These are phyloP conservation scores for Nomada lathburiana DNA, from an alignment of 2,888 invertebrate species.

Conservation along the genomic window DNA sequence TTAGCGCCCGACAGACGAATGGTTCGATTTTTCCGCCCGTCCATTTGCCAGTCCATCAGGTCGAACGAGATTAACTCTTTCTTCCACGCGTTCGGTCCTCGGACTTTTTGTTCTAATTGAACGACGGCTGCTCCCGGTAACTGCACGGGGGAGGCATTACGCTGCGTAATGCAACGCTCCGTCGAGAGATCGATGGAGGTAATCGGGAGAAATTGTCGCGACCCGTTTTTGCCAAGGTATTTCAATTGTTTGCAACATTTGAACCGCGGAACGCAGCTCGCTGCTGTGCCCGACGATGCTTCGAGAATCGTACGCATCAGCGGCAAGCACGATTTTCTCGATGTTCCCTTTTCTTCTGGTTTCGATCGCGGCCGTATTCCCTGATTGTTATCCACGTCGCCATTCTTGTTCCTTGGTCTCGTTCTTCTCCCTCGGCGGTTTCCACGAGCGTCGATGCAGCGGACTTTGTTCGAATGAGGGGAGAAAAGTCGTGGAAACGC, in stretches of 20 bases:
- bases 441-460: slow-evolving; percentile 14
- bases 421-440: neutral
- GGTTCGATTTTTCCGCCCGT: slow-evolving; percentile 12
- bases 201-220: slow-evolving; percentile 21
- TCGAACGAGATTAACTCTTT: slow-evolving; percentile 37
- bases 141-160: neutral
- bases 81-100: neutral
- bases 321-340: slow-evolving; percentile 22
- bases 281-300: neutral
- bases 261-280: neutral
- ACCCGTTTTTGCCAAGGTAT: slow-evolving; percentile 1
- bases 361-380: slow-evolving; percentile 27
- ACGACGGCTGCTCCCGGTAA: neutral
- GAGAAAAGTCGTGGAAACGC: slow-evolving; percentile 55
- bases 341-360: neutral
- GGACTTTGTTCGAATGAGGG: slow-evolving; percentile 6
- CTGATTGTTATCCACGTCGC: slow-evolving; percentile 11
- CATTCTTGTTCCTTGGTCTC: neutral
- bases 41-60: slow-evolving; percentile 30
- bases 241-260: neutral
- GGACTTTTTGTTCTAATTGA: slow-evolving; percentile 29
- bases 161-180: slow-evolving; percentile 3
- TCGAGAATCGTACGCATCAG: neutral
- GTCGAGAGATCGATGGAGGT: slow-evolving; percentile 18
- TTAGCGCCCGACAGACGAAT: slow-evolving; percentile 36